Percentiles rank a stretch among this genome's conserved stretches.
Evolutionary conservation across 2,797 vertebrate genomes (phyloP).

Genomic region (Lacerta bilineata): DNA sequence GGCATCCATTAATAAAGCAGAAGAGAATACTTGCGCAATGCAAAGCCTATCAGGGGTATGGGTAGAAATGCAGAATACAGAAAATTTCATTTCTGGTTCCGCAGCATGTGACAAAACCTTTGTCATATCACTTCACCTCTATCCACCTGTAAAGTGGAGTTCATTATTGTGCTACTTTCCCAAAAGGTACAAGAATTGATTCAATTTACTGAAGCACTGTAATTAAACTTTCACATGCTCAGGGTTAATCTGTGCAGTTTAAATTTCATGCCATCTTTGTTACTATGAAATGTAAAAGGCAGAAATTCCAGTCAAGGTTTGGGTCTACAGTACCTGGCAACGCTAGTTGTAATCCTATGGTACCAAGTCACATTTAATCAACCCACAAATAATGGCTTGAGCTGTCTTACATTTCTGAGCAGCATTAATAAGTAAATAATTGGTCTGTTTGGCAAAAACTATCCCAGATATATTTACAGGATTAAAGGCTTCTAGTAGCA

Average conservation of each 20-base stretch:
- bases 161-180: neutral
- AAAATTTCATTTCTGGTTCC: conserved; percentile 6
- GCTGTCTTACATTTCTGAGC: conserved; percentile 12
- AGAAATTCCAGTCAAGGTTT: neutral
- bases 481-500: conserved; percentile 14
- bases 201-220: neutral
- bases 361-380: neutral
- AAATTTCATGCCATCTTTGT: conserved; percentile 5
- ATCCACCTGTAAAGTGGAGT: neutral
- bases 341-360: neutral
- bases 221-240: neutral
- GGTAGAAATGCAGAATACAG: no score
- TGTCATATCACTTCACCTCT: conserved; percentile 14
- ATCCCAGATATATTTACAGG: conserved; percentile 14
- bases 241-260: conserved; percentile 13
- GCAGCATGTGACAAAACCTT: neutral
- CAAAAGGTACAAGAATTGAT: neutral
- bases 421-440: conserved; percentile 20
- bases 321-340: neutral
- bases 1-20: neutral
- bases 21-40: neutral
- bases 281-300: conserved; percentile 8
- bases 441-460: conserved; percentile 25
- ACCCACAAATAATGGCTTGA: neutral
- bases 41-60: neutral